Conservation (phyloP, 2,797 vertebrate species). For the Percopsis omiscomaycus region DNA sequence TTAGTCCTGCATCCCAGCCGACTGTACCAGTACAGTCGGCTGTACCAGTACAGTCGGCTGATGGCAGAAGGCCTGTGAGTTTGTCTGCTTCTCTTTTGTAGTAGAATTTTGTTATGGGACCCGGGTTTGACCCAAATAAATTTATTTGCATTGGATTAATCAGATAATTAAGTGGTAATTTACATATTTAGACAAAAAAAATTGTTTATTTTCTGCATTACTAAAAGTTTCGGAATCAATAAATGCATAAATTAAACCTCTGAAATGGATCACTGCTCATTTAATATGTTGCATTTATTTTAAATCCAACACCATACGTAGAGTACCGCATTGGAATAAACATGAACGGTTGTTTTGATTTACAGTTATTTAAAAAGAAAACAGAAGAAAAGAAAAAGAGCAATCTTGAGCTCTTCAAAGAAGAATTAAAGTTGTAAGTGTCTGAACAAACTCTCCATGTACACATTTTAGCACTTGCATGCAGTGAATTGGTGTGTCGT, state of each 20-base stretch:
- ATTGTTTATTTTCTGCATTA: not conserved
- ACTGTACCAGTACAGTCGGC: slow-evolving; percentile 47
- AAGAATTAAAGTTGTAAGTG: slow-evolving; percentile 82
- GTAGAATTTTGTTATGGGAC: not conserved
- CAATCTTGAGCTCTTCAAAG: slow-evolving; percentile 84
- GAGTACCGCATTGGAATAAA: not conserved
- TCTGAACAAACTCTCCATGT: not conserved
- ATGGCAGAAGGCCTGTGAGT: slow-evolving; percentile 77
- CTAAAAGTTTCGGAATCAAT: not conserved
- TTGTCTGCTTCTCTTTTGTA: not conserved
- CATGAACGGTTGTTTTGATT: slow-evolving; percentile 12
- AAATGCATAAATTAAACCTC: not conserved
- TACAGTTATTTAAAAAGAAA: slow-evolving; percentile 76
- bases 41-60: slow-evolving; percentile 57
- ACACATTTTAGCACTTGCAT: not conserved
- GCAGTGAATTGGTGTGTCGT: no score
- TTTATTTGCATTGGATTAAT: no score
- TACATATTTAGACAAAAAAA: no score
- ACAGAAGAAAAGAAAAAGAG: slow-evolving; percentile 84
- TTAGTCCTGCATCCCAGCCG: slow-evolving; percentile 56
- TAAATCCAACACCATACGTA: not conserved
- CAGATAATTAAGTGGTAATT: no score
- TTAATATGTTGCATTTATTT: not conserved
- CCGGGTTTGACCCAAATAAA: not conserved
- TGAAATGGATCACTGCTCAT: not conserved